A percentile compares a stretch with the other conserved stretches of the same genome.
Conservation (phyloP, 2,888 invertebrate species). For the Phasia obesa region DNA sequence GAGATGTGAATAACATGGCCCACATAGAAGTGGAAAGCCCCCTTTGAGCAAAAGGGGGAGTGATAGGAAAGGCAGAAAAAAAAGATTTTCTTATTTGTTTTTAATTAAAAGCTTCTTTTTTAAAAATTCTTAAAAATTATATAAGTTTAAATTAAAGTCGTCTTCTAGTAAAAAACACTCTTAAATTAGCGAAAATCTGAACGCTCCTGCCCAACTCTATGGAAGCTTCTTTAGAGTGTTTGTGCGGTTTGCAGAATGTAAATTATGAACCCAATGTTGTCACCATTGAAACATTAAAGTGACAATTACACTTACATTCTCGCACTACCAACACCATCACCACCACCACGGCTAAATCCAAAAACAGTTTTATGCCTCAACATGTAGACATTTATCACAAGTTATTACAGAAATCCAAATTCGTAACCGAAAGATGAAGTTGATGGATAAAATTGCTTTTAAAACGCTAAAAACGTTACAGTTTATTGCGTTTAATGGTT, state of each 20-base stretch:
- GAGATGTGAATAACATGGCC: conserved; percentile 16
- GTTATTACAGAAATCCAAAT: conserved; percentile 37
- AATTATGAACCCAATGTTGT: conserved; percentile 45
- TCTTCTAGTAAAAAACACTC: neutral
- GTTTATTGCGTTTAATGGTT: conserved; percentile 33
- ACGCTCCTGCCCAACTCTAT: neutral
- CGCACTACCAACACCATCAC: too few species aligned
- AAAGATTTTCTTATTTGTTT: neutral
- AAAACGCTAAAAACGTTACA: conserved; percentile 35
- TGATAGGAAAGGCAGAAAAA: neutral
- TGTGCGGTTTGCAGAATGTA: conserved; percentile 12
- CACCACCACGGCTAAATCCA: conserved; percentile 27
- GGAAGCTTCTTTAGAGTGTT: neutral
- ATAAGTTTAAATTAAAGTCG: neutral
- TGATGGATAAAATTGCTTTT: conserved; percentile 26
- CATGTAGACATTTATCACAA: conserved; percentile 56
- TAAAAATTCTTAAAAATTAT: neutral
- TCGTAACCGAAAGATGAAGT: conserved; percentile 13
- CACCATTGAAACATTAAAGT: conserved; percentile 60
- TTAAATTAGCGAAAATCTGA: neutral
- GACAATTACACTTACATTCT: conserved; percentile 50
- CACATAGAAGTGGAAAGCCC: neutral
- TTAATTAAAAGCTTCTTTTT: neutral
- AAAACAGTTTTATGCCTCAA: conserved; percentile 25
- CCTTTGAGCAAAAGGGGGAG: neutral